phyloP scores from a whole-genome alignment of 1,140 invertebrate genomes.

The Colletes gigas region DNA sequence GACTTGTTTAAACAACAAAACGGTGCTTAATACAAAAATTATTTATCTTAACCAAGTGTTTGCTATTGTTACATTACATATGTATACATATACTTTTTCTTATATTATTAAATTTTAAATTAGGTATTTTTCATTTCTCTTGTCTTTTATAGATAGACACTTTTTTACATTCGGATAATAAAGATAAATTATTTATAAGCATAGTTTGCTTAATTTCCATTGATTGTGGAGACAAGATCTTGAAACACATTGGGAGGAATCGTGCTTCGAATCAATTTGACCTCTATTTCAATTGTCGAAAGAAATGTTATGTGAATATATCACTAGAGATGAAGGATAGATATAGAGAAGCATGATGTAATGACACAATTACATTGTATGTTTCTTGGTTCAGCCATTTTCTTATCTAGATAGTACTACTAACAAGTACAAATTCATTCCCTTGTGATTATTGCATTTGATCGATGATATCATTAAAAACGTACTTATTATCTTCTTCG shows the following conservation, averaged over 20 bases:
- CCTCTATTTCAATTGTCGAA: slow-evolving; percentile 19
- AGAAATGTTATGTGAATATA: slow-evolving; percentile 19
- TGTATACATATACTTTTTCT: too few relatives aligned
- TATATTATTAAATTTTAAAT: too few relatives aligned
- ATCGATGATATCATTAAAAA: not conserved
- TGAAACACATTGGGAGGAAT: not conserved
- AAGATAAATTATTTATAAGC: not conserved
- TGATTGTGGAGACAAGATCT: not conserved
- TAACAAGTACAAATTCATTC: not conserved
- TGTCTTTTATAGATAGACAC: too few relatives aligned
- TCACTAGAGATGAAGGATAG: not conserved
- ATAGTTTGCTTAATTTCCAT: not conserved
- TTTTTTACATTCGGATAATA: not conserved
- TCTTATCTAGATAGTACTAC: not conserved
- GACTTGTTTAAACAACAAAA: too few relatives aligned
- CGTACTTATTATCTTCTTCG: not conserved
- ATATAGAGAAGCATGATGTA: not conserved
- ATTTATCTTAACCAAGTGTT: too few relatives aligned
- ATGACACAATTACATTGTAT: slow-evolving; percentile 4
- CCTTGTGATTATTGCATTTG: not conserved
- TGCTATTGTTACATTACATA: too few relatives aligned
- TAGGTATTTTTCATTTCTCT: too few relatives aligned
- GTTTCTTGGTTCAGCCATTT: not conserved
- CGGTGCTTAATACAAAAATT: not conserved
- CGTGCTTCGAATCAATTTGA: slow-evolving; percentile 21